phyloP scores from a whole-genome alignment of 2,888 invertebrate species.

The Syrphus vitripennis region DNA sequence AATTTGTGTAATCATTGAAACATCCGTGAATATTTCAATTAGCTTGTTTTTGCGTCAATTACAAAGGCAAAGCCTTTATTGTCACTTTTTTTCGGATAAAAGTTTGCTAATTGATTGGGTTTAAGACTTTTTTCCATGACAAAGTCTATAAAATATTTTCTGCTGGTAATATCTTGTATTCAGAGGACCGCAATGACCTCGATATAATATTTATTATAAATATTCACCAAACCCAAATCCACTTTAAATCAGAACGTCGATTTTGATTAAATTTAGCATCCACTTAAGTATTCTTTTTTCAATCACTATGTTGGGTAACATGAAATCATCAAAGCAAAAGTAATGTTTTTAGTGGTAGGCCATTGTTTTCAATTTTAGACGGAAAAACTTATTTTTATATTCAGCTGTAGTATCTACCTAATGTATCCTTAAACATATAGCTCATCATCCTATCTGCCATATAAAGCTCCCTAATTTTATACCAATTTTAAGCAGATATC shows the following conservation, averaged over 20 bases:
- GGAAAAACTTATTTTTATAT: background rate
- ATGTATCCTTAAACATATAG: background rate
- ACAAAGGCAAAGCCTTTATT: too few relatives aligned
- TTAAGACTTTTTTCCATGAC: too few relatives aligned
- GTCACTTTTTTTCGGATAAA: too few relatives aligned
- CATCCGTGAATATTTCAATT: too few relatives aligned
- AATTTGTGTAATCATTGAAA: too few relatives aligned
- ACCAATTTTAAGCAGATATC: background rate
- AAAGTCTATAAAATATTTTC: too few relatives aligned
- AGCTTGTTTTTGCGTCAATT: too few relatives aligned
- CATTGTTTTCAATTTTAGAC: background rate
- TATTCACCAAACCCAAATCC: background rate
- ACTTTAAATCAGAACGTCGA: background rate
- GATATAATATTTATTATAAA: too few relatives aligned
- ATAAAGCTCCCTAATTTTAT: background rate
- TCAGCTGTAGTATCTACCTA: background rate
- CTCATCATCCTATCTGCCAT: background rate
- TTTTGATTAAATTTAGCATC: conserved; percentile 1
- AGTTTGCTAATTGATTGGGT: too few relatives aligned
- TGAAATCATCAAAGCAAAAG: background rate
- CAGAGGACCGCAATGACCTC: too few relatives aligned
- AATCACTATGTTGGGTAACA: background rate
- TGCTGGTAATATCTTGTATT: too few relatives aligned
- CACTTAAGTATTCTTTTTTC: background rate
- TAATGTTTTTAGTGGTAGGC: background rate